Evolutionary conservation across 2,888 invertebrate species (phyloP).

Genomic region (Apodemia mormo): DNA sequence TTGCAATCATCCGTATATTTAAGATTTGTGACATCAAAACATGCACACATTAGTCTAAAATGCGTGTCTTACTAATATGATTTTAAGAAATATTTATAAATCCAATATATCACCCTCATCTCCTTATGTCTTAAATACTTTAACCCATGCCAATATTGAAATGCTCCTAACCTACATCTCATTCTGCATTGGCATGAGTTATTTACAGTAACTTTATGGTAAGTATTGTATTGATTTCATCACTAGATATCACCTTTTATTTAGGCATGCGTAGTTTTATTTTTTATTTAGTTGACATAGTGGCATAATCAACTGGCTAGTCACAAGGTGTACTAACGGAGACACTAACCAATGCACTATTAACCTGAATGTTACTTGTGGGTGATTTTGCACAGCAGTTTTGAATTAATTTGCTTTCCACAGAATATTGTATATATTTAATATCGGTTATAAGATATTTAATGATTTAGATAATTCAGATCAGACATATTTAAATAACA

Average conservation of each 20-base stretch:
- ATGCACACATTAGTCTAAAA: too few species aligned
- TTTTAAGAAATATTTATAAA: too few species aligned
- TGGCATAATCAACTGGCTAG: constrained; percentile 66
- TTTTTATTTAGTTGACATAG: constrained; percentile 64
- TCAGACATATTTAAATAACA: too few species aligned
- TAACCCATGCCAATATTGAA: too few species aligned
- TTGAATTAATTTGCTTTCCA: background rate
- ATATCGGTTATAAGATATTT: background rate
- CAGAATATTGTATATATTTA: background rate
- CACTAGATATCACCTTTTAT: constrained; percentile 26
- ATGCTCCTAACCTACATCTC: too few species aligned
- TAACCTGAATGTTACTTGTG: constrained; percentile 36
- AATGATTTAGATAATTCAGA: too few species aligned
- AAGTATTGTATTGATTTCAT: constrained; percentile 22
- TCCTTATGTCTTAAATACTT: too few species aligned
- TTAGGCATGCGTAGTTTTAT: constrained; percentile 37
- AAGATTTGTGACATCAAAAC: too few species aligned
- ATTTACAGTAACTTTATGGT: background rate
- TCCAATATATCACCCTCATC: too few species aligned
- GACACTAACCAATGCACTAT: constrained; percentile 54
- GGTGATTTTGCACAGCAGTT: constrained; percentile 21
- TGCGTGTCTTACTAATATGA: too few species aligned
- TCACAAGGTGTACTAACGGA: constrained; percentile 49
- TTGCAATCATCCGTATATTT: too few species aligned
- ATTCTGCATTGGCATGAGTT: background rate